phyloP scores from a whole-genome alignment of 2,888 invertebrate genomes.

The Phytoseiulus persimilis region DNA sequence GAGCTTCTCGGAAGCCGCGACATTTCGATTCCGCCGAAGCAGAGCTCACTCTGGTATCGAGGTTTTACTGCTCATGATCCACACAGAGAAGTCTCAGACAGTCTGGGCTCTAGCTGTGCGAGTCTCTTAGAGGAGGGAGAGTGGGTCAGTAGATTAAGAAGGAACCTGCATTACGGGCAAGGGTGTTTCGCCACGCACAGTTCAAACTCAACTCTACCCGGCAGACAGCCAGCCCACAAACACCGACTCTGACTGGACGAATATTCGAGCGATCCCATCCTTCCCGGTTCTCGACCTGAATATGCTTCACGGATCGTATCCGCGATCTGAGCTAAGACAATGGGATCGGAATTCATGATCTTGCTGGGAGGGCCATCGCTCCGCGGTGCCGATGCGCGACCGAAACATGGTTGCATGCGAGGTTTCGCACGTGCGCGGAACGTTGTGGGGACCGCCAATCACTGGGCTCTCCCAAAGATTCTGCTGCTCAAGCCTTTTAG shows the following conservation, averaged over 20 bases:
- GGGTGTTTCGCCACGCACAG: neutral
- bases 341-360: too few relatives aligned
- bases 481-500: neutral
- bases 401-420: neutral
- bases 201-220: neutral
- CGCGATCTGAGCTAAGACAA: too few relatives aligned
- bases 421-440: neutral
- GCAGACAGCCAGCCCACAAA: neutral
- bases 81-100: neutral
- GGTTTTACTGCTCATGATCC: neutral
- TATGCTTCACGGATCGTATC: too few relatives aligned
- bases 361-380: too few relatives aligned
- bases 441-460: neutral
- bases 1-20: neutral
- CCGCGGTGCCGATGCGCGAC: too few relatives aligned
- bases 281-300: too few relatives aligned
- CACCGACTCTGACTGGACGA: neutral
- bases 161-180: neutral
- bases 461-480: neutral
- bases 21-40: neutral
- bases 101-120: neutral
- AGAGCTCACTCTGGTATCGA: neutral
- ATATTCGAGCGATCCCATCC: too few relatives aligned
- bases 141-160: neutral
- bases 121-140: neutral